Conservation (phyloP, 2,113 vertebrate species). For the Plecturocebus donacophilus region DNA sequence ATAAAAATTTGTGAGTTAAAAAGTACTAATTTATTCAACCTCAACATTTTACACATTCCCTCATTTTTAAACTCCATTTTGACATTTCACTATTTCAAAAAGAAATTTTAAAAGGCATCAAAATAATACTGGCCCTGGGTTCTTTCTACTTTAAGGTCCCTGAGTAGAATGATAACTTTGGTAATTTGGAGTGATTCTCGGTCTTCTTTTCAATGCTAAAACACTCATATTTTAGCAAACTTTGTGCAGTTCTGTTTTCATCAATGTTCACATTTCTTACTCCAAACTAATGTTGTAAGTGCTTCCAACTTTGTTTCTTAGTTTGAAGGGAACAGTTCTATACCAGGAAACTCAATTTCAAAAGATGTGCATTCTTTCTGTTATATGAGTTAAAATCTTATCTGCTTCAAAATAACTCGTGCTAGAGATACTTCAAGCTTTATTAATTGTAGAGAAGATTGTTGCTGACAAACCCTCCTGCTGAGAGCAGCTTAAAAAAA, state of each 20-base stretch:
- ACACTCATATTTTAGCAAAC: background rate
- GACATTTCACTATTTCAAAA: background rate
- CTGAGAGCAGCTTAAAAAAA: background rate
- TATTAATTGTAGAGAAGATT: background rate
- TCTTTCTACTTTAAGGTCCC: background rate
- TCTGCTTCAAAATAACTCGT: background rate
- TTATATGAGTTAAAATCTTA: background rate
- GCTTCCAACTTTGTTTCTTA: background rate
- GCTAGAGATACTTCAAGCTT: background rate
- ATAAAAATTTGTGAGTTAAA: background rate
- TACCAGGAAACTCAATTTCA: background rate
- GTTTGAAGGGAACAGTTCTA: background rate
- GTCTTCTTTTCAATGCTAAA: background rate
- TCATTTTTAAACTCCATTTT: background rate
- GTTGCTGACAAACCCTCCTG: background rate
- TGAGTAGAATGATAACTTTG: background rate
- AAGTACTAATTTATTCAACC: background rate
- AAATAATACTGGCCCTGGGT: background rate
- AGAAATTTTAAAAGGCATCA: background rate
- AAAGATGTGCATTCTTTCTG: background rate
- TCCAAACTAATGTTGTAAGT: background rate
- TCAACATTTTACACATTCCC: background rate
- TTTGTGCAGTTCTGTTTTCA: background rate
- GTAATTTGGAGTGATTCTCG: background rate
- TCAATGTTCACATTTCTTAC: background rate